Base-by-base conservation (phyloP, 2,888 invertebrate genomes). In the Dryococelus australis region DNA sequence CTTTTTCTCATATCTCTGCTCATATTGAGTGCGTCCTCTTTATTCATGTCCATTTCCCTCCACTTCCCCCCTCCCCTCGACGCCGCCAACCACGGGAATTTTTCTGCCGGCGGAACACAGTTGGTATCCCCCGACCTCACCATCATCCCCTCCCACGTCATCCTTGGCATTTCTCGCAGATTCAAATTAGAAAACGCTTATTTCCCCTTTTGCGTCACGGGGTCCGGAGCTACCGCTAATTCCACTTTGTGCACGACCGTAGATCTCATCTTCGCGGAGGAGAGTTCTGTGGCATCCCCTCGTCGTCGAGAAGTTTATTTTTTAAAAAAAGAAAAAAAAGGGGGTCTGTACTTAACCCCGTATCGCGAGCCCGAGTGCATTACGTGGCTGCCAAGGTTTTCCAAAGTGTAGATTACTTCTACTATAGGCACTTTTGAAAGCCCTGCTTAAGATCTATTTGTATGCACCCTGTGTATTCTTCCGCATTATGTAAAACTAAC, bases 141-240 rank as follows among this genome's bases (percentile, higher is more conserved):
- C 10, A 13, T 65, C n/a, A 2, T 65, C 65, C 24, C 65, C 6
- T 24, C n/a, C 8, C 65, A 24, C 65, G 65, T 65, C 65, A n/a
- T 65, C 16, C 47, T 47, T 47, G 47, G 47, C 47, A 47, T 10
- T 47, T 47, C 47, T 47, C 47, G 47, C 47, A 16, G 47, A 47
- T 47, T 47, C 65, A 65, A 65, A 65, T 65, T 65, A 65, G 65
- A 65, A 65, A 65, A 65, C 65, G 24, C 65, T 65, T 65, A 65
- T 24, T 20, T 24, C 65, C 65, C 65, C 65, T n/a, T 24, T n/a
- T 24, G 8, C 65, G 24, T 8, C 47, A 5, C 47, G 10, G 16
- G 47, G 47, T 2, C 16, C 65, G 1, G 24, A 16, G 13, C 0
- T 65, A 20, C 20, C 65, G 65, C 65, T 65, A 65, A 65, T 65